Percentiles rank a stretch among this genome's conserved stretches.
Conservation (phyloP, 2,113 vertebrate species). For the Furnarius figulus region DNA sequence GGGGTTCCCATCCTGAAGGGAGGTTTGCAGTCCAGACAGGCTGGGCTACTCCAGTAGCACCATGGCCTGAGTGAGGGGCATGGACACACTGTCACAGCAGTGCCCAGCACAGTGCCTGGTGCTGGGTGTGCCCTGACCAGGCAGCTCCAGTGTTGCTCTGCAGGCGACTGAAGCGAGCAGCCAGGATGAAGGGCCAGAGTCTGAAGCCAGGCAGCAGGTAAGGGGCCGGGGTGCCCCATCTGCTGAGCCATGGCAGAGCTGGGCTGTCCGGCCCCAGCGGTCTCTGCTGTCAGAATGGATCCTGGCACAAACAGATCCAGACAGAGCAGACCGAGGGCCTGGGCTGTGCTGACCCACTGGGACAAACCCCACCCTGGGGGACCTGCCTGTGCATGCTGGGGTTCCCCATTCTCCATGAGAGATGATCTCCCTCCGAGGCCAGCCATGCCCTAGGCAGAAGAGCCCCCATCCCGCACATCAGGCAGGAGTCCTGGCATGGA, state of each 20-base stretch:
- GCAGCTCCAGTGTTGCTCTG: conserved; percentile 55
- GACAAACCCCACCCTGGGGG: background rate
- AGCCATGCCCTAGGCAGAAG: background rate
- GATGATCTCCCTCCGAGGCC: background rate
- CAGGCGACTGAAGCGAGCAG: conserved; percentile 72
- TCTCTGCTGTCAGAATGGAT: background rate
- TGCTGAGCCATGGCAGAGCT: background rate
- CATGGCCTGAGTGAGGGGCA: rapidly evolving
- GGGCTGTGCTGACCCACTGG: background rate
- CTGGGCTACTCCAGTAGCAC: background rate
- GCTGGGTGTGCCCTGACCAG: background rate
- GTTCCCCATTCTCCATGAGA: background rate
- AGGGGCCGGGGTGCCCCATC: conserved; percentile 38
- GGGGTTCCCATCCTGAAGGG: rapidly evolving
- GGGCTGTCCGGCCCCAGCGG: background rate
- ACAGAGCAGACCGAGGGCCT: background rate
- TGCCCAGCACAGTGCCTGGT: background rate
- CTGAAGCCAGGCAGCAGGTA: conserved; percentile 71
- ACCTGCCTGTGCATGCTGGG: rapidly evolving
- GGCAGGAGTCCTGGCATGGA: background rate
- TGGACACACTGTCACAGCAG: rapidly evolving
- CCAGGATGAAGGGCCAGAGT: conserved; percentile 44
- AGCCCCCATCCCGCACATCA: background rate
- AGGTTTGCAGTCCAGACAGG: background rate
- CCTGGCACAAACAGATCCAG: background rate